Percentiles rank a stretch among this genome's conserved stretches.
Conservation (phyloP, 2,113 vertebrate species). For the Macrotis lagotis region DNA sequence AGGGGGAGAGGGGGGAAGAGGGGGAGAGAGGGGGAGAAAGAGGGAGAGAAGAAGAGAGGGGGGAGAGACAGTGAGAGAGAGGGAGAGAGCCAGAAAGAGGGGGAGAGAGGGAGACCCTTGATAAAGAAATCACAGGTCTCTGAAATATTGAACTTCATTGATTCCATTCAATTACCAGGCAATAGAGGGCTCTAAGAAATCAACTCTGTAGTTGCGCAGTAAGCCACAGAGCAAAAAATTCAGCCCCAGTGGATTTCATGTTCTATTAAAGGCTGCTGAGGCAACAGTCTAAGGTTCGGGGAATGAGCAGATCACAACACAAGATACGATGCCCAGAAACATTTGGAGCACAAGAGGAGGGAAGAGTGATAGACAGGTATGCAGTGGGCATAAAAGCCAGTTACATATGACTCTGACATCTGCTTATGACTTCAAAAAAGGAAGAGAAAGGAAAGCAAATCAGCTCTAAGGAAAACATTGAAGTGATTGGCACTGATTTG, state of each 20-base stretch:
- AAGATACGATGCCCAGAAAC: neutral
- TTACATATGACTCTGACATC: neutral
- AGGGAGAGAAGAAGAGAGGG: too few species aligned
- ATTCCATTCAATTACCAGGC: neutral
- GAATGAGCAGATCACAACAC: neutral
- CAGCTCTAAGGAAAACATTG: neutral
- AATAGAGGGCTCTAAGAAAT: neutral
- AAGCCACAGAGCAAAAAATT: neutral
- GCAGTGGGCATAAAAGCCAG: neutral
- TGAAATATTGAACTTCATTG: neutral
- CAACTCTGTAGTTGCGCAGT: neutral
- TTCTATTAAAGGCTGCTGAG: neutral
- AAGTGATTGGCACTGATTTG: neutral
- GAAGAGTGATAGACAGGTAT: neutral
- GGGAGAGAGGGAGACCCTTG: neutral
- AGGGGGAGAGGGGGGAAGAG: too few species aligned
- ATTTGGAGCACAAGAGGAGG: neutral
- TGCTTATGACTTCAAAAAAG: neutral
- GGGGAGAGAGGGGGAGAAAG: too few species aligned
- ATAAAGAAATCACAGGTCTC: neutral
- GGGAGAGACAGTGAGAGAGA: too few species aligned
- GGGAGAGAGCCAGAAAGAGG: too few species aligned
- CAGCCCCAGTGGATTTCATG: neutral
- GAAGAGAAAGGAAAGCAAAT: neutral
- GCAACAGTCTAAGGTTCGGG: neutral